Evolutionary conservation across 2,113 vertebrate genomes (phyloP).

Genomic region (Etheostoma spectabile): DNA sequence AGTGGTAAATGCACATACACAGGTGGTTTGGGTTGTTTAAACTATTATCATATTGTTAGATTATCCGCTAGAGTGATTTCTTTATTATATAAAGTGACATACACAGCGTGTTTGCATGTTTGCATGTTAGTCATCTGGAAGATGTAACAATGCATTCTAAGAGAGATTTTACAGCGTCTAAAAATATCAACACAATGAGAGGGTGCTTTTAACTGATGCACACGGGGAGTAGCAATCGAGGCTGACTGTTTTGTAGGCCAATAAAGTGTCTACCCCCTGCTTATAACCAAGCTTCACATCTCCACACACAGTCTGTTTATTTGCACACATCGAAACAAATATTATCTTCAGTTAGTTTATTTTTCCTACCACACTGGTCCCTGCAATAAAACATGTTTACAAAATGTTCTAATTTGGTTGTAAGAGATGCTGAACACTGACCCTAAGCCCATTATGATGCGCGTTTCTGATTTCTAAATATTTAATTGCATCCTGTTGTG

Average conservation of each 20-base stretch:
- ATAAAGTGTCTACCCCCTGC: conserved; percentile 17
- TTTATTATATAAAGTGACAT: conserved; percentile 5
- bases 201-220: conserved; percentile 17
- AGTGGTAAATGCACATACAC: conserved; percentile 1
- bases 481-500: conserved; percentile 67
- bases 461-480: conserved; percentile 60
- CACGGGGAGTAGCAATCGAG: conserved; percentile 9
- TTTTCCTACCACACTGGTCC: conserved; percentile 15
- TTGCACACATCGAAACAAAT: conserved; percentile 50
- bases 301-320: conserved; percentile 35
- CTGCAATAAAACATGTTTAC: conserved; percentile 38
- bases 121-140: conserved; percentile 23
- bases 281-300: conserved; percentile 13
- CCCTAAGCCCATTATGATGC: conserved; percentile 52
- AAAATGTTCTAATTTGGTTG: conserved; percentile 45
- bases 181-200: conserved; percentile 35
- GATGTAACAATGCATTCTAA: not conserved
- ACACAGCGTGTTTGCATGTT: conserved; percentile 3
- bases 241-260: conserved; percentile 27
- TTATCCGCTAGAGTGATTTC: not conserved
- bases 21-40: not conserved
- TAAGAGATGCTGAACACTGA: conserved; percentile 41
- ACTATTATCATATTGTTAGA: not conserved
- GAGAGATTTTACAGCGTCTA: conserved; percentile 29
- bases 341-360: conserved; percentile 34